Evolutionary conservation across 2,888 invertebrate species (phyloP), one percentile per base, ranked within the genome.

Genomic region (Xestia rhomboidea): DNA sequence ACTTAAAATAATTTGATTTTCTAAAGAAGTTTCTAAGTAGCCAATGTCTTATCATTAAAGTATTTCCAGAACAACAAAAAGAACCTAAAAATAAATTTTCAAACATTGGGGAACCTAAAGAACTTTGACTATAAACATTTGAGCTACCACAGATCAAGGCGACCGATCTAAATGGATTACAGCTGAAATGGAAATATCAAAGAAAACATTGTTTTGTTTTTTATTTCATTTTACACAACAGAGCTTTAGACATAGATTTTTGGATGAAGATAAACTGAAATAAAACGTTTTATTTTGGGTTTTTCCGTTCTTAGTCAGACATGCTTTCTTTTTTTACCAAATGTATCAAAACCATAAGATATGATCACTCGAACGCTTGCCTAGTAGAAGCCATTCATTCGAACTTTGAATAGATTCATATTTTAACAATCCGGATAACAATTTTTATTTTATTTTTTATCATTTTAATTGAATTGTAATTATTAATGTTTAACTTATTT

Each of bases 131-230:
- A 8, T 18, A 30, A 70, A 49, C 24, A 64, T 79, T 76, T 73
- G 24, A 54, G 27, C 46, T 54, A 13, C 44, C 57, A 62, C 68
- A 13, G n/a, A 74, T 85, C 77, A 30, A 44, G 38, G 49, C 11
- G 44, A 27, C 68, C 68, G 57, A 79, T 86, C 73, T 69, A 72
- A 76, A 79, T 83, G 80, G 44, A 79, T 76, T 71, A 73, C 30
- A n/a, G 54, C 11, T 15, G 0, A 57, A 60, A 73, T 49, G 27
- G n/a, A 70, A 83, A 70, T 41, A 24, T 46, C 60, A 62, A 69
- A 41, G 62, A 54, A 18, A 46, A 46, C 3, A 34, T 46, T 27
- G 13, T n/a, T 54, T 51, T 34, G 1, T 41, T 60, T 30, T 77
- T 44, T 30, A n/a, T 44, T 15, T 66, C 8, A 21, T 60, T 75